Conservation (phyloP, 1,140 invertebrate species). For the Cyrtorhinus lividipennis region DNA sequence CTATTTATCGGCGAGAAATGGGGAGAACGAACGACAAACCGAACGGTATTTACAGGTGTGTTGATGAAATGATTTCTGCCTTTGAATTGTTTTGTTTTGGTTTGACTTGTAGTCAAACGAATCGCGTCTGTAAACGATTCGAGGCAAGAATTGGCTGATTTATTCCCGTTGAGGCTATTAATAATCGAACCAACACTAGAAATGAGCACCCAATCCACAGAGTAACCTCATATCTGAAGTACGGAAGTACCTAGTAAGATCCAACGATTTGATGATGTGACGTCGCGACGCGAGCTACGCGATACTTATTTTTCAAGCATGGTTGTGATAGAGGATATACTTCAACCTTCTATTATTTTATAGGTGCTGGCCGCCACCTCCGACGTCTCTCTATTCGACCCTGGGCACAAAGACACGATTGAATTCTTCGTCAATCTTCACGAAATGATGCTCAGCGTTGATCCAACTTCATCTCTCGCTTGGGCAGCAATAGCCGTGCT, state of each 20-base stretch:
- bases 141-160: background rate
- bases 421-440: slow-evolving; percentile 41
- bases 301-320: too few relatives aligned
- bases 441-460: slow-evolving; percentile 30
- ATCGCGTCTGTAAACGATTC: background rate
- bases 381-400: slow-evolving; percentile 33
- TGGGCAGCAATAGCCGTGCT: slow-evolving; percentile 48
- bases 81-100: too few relatives aligned
- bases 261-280: too few relatives aligned
- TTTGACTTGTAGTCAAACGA: background rate
- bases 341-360: background rate
- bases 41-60: background rate
- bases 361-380: background rate
- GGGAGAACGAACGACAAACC: background rate
- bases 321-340: too few relatives aligned
- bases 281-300: too few relatives aligned
- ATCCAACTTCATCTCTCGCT: slow-evolving; percentile 28
- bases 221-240: background rate
- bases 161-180: background rate
- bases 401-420: slow-evolving; percentile 31
- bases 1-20: background rate
- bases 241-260: too few relatives aligned
- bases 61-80: too few relatives aligned
- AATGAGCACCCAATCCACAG: background rate
- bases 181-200: background rate